phyloP scores from a whole-genome alignment of 2,797 vertebrate species.

The Oreochromis mossambicus region DNA sequence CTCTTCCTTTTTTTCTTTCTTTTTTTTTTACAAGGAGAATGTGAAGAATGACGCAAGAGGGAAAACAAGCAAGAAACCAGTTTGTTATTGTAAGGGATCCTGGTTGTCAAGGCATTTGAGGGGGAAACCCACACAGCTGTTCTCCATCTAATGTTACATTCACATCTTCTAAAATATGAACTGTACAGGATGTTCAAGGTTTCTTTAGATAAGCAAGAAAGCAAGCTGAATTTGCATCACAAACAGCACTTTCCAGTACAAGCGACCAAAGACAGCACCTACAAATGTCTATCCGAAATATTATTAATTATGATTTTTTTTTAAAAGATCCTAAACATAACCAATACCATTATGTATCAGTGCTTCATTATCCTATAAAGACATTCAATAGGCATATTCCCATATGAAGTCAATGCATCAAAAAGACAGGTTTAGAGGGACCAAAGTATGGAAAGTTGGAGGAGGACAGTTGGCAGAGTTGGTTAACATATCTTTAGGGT shows the following conservation, averaged over 20 bases:
- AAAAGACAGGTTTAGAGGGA: not conserved
- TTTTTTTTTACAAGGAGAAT: not conserved
- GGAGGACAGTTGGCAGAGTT: constrained; percentile 3
- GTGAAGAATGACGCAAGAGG: constrained; percentile 15
- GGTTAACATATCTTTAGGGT: constrained; percentile 25
- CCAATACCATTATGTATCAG: not conserved
- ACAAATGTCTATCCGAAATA: not conserved
- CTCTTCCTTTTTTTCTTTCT: not conserved
- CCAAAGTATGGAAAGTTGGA: not conserved
- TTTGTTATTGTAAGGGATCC: constrained; percentile 69
- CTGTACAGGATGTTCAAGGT: not conserved
- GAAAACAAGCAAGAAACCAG: constrained; percentile 30
- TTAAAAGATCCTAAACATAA: not conserved
- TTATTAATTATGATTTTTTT: not conserved
- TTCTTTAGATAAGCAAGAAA: not conserved
- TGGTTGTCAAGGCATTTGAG: constrained; percentile 64
- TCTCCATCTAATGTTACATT: constrained; percentile 49
- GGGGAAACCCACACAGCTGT: constrained; percentile 81
- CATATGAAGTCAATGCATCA: not conserved
- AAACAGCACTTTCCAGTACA: not conserved
- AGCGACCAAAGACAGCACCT: not conserved
- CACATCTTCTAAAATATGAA: constrained; percentile 11
- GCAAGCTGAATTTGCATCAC: not conserved
- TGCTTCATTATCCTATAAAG: not conserved
- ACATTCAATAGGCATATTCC: not conserved